Evolutionary conservation across 1,140 invertebrate species (phyloP).

Genomic region (Chlorops oryzae): DNA sequence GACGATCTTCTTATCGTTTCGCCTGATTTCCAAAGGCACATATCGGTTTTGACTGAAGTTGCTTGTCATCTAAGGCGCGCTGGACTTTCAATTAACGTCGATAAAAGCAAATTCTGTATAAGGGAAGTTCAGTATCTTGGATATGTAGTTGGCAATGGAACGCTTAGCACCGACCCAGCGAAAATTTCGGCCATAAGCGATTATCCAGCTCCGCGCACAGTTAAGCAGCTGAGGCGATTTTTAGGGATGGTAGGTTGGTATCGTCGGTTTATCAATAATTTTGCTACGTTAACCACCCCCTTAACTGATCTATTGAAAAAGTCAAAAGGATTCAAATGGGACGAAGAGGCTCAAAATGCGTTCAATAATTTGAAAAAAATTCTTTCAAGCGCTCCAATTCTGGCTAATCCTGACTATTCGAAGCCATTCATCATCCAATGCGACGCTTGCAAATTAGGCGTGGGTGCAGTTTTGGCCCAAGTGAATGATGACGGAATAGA

Average conservation of each 20-base stretch:
- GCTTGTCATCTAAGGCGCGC: not conserved
- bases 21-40: conserved; percentile 1
- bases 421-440: conserved; percentile 13
- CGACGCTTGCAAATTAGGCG: conserved; percentile 12
- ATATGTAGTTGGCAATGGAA: conserved; percentile 20
- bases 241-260: conserved; percentile 4
- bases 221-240: conserved; percentile 3
- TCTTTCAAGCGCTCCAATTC: not conserved
- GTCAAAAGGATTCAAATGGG: not conserved
- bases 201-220: not conserved
- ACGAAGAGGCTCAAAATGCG: not conserved
- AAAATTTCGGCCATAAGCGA: not conserved
- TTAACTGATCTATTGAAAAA: conserved; percentile 4
- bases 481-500: conserved; percentile 1
- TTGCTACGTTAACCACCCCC: not conserved
- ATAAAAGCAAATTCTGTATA: conserved; percentile 46
- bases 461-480: conserved; percentile 6
- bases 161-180: conserved; percentile 27
- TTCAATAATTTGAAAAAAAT: not conserved
- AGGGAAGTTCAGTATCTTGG: conserved; percentile 10
- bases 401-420: conserved; percentile 19
- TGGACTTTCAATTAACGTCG: conserved; percentile 12
- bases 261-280: conserved; percentile 1
- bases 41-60: conserved; percentile 6
- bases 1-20: conserved; percentile 14